Evolutionary conservation across 2,888 invertebrate genomes (phyloP), one percentile per base, ranked within the genome.

Genomic region (Sesamia inferens): DNA sequence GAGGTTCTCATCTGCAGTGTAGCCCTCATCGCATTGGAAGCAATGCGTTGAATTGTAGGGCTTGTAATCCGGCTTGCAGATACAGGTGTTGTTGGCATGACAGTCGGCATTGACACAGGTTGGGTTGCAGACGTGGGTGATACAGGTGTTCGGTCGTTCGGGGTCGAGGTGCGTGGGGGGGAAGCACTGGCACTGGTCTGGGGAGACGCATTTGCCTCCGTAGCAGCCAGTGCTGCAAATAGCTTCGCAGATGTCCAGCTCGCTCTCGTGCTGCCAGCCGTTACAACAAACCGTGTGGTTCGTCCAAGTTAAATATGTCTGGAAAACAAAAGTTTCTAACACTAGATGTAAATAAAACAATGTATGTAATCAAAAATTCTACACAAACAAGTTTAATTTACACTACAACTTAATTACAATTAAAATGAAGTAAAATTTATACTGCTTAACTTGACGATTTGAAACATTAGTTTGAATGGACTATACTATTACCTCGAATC

Each of bases 191-290:
- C 96, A 96, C 19, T 81, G 81, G 42, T 95, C 92, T 1, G 96
- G 96, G 0, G 90, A 90, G 5, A 91, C 83, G 83, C 96, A 96
- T 8, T 90, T 91, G 3, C 97, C 97, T 62, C 92, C 90, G 5
- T 77, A 83, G 84, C 97, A 97, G 0, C 94, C 95, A 0, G 94
- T 94, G 74, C 93, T 93, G 87, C 97, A 97, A 0, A 93, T 89
- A 0, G 97, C 96, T 0, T 90, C 86, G 81, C 97, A 97, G 10
- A 76, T 71, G 64, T 95, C 94, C 0, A 80, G 78, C 2, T 89
- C 87, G 59, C 89, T 88, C n/a, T 87, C 75, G 78, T 96, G 94
- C 55, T 90, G 88, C 92, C 92, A 96, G 24, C 96, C 96, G n/a
- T 89, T 90, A 77, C 96, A 96, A 87, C 96, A 96, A 3, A 95